phyloP scores from a whole-genome alignment of 2,113 vertebrate species.

The Meles meles region DNA sequence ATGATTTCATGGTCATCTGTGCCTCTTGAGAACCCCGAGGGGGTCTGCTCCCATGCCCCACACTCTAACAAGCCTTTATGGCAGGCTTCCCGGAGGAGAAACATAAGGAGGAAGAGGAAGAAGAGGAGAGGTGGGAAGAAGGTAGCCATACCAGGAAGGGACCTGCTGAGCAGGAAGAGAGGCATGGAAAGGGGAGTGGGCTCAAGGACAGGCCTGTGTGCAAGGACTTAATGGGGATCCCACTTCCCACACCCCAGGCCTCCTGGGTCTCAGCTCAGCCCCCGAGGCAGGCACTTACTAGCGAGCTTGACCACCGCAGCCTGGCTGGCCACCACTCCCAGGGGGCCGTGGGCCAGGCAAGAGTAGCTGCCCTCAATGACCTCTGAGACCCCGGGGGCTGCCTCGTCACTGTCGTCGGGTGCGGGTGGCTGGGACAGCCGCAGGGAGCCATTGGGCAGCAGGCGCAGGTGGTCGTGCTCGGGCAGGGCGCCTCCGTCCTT shows the following conservation, averaged over 20 bases:
- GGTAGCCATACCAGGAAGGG: not conserved
- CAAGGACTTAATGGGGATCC: not conserved
- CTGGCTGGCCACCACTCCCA: conserved; percentile 91
- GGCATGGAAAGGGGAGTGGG: not conserved
- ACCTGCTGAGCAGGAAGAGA: not conserved
- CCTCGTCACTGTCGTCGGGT: conserved; percentile 62
- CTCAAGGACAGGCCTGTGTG: not conserved
- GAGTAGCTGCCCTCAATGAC: conserved; percentile 90
- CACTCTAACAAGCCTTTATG: not conserved
- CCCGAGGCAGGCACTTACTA: conserved; percentile 84
- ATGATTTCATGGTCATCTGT: not conserved
- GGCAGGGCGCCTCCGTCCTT: conserved; percentile 85
- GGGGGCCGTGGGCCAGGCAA: conserved; percentile 87
- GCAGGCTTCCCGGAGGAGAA: not conserved
- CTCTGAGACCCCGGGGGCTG: not conserved
- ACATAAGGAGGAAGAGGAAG: not conserved
- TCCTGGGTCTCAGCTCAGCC: not conserved
- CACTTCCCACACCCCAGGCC: not conserved
- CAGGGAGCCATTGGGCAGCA: conserved; percentile 90
- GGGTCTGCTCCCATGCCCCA: not conserved
- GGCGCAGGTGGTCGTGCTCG: conserved; percentile 79
- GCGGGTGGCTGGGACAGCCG: conserved; percentile 77
- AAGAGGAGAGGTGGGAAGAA: not conserved
- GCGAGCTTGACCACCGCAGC: conserved; percentile 87
- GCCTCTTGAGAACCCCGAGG: not conserved